Percentiles rank a stretch among this genome's conserved stretches.
These are phyloP conservation scores for Hapalemur alaotrensis DNA, from an alignment of 2,797 vertebrate genomes.

Conservation along the genomic window DNA sequence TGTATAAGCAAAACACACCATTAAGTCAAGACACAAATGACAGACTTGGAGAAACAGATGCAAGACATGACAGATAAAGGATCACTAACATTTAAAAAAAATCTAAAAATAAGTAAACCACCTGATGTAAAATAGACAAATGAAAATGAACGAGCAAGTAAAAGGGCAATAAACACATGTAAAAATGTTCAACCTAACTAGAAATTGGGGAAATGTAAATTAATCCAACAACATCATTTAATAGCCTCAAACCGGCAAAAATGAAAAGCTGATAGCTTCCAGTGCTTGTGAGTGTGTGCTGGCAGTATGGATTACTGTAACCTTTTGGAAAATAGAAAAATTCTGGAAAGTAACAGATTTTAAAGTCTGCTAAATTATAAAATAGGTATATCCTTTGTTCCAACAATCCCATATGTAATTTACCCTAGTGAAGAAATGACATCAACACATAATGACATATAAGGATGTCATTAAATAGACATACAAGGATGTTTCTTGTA, in stretches of 20 bases:
- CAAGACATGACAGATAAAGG: not conserved
- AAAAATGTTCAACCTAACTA: not conserved
- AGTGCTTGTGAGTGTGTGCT: not conserved
- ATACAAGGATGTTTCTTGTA: not conserved
- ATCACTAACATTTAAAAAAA: slow-evolving; percentile 15
- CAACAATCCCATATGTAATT: not conserved
- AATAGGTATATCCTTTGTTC: not conserved
- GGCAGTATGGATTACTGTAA: not conserved
- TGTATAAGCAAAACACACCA: slow-evolving; percentile 4
- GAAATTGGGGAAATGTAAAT: slow-evolving; percentile 13
- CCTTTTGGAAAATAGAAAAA: not conserved
- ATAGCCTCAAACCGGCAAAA: slow-evolving; percentile 31
- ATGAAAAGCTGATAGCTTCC: not conserved
- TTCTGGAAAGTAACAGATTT: not conserved
- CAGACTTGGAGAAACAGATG: not conserved
- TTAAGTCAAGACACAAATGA: not conserved
- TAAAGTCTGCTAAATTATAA: slow-evolving; percentile 22
- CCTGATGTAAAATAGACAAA: not conserved
- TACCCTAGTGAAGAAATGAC: not conserved
- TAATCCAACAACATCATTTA: slow-evolving; percentile 1
- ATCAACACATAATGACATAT: not conserved
- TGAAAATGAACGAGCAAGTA: slow-evolving; percentile 44
- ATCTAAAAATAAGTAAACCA: not conserved
- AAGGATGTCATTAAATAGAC: not conserved
- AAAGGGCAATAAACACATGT: not conserved